A percentile compares a stretch with the other conserved stretches of the same genome.
phyloP scores from a whole-genome alignment of 2,888 invertebrate species.

The Zygogramma bicolorata region DNA sequence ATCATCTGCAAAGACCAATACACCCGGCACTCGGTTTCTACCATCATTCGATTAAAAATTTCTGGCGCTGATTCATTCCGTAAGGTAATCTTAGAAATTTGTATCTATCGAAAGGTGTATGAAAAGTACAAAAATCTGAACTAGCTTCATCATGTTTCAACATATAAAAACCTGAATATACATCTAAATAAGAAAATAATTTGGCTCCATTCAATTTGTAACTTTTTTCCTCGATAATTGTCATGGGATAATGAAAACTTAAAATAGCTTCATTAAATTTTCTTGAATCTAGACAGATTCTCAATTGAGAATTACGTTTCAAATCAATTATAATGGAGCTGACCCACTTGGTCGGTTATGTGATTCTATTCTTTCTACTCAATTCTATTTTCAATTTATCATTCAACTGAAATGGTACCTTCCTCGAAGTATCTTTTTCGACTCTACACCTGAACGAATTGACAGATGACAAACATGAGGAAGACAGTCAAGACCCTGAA shows the following conservation, averaged over 20 bases:
- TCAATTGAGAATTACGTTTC: background rate
- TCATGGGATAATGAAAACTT: background rate
- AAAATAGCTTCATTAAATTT: background rate
- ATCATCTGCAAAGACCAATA: background rate
- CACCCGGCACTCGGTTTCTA: background rate
- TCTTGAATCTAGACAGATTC: background rate
- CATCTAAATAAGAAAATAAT: background rate
- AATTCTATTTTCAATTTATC: background rate
- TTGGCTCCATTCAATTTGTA: background rate
- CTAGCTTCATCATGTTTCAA: background rate
- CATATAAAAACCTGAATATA: background rate
- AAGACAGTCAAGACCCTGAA: background rate
- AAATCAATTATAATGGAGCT: background rate
- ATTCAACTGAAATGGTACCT: background rate
- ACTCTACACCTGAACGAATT: background rate
- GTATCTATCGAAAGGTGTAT: background rate
- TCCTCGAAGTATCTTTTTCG: background rate
- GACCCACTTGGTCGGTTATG: background rate
- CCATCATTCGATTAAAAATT: background rate
- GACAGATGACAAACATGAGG: background rate
- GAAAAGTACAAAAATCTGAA: background rate
- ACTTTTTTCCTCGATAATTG: background rate
- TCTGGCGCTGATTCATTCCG: background rate
- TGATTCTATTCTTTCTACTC: background rate
- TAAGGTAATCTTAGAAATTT: slow-evolving; percentile 25